Evolutionary conservation across 2,113 vertebrate genomes (phyloP), one percentile per base, ranked within the genome.

Genomic region (Saccopteryx leptura): DNA sequence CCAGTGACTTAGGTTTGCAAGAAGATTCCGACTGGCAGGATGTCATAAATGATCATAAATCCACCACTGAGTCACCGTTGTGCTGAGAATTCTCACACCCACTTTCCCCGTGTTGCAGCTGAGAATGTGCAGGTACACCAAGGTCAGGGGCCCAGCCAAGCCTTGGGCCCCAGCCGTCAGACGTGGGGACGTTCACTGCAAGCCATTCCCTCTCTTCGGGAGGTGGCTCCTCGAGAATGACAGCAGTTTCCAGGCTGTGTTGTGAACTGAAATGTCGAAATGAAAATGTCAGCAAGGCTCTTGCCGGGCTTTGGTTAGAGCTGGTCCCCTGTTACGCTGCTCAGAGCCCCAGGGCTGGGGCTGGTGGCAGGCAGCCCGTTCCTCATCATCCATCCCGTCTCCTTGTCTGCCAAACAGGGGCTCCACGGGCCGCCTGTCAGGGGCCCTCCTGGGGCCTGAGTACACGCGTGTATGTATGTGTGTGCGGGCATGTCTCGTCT

Each of bases 101-200:
- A 0, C 1, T 2, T 46, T 61, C 72, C 52, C 39, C 6, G 0
- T 63, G n/a, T 26, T 7, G 1, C 8, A 10, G 13, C 1, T 9
- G 18, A 68, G 79, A 23, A 14, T 9, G 4, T 14, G 1, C 69
- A 78, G 71, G 69, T 69, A 23, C 52, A 3, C 23, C 0, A 0
- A 33, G 33, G 33, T 18, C 5, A 19, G 54, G 31, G 72, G 1
- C 31, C 63, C 69, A 48, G 50, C 63, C 69, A 48, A 39, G 71
- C 68, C 23, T 54, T 4, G 0, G 17, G 39, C 18, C 28, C 74
- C 28, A 3, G 23, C 18, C 9, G 15, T 4, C 19, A 0, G 23
- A 46, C 39, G 9, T 7, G 1, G 72, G 60, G n/a, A 2, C 1
- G 0, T 69, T 60, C 9, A 23, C 68, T 80, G 31, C 19, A 1